Evolutionary conservation across 2,888 invertebrate species (phyloP).

Genomic region (Sylvicola cinctus): DNA sequence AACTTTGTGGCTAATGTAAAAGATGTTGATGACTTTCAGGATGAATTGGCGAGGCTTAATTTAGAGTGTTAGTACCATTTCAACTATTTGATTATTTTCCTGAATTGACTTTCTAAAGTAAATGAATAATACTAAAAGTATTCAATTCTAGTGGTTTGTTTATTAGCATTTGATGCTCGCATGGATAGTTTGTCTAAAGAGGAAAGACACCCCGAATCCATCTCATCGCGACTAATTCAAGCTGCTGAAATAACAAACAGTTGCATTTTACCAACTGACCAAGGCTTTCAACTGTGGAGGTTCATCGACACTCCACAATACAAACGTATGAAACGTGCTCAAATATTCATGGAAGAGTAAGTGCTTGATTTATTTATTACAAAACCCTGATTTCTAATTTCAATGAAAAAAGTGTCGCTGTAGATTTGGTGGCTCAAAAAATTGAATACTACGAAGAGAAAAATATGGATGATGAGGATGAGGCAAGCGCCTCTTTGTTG

Average conservation of each 20-base stretch:
- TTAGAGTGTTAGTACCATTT: conserved; percentile 49
- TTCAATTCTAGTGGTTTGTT: conserved; percentile 64
- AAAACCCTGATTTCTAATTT: conserved; percentile 3
- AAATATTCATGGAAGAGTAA: conserved; percentile 47
- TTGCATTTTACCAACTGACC: conserved; percentile 22
- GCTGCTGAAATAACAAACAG: conserved; percentile 52
- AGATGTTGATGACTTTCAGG: conserved; percentile 37
- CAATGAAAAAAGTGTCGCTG: conserved; percentile 34
- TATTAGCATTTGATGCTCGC: conserved; percentile 46
- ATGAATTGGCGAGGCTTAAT: conserved; percentile 47
- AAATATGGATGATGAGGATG: conserved; percentile 6
- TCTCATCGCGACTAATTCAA: conserved; percentile 43
- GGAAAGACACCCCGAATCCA: conserved; percentile 36
- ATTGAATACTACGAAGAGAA: conserved; percentile 27
- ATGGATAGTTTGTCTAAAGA: conserved; percentile 41
- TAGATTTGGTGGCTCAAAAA: conserved; percentile 38
- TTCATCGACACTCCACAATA: conserved; percentile 52
- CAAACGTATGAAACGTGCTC: conserved; percentile 40
- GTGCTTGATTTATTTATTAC: conserved; percentile 10
- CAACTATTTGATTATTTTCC: no score
- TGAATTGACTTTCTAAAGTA: no score
- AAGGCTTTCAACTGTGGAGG: conserved; percentile 35
- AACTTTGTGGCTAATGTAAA: conserved; percentile 33
- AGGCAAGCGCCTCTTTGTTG: conserved; percentile 30
- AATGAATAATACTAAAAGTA: no score